phyloP scores from a whole-genome alignment of 2,888 invertebrate species.

The Ferrisia virgata region DNA sequence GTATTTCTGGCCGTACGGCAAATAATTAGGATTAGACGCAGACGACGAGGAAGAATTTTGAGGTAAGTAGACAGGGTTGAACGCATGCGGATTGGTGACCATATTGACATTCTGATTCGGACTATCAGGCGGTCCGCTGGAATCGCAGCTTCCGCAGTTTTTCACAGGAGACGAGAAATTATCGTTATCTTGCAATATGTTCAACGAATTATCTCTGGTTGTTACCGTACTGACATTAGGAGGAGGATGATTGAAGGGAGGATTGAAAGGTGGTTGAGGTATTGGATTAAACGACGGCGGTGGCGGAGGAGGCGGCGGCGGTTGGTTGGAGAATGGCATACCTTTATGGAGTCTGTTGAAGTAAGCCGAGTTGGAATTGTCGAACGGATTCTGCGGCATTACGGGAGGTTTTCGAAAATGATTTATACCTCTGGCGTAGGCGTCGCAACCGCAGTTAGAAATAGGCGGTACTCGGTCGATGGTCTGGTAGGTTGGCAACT shows the following conservation, averaged over 20 bases:
- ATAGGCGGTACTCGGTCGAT: neutral
- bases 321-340: neutral
- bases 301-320: neutral
- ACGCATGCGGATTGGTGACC: neutral
- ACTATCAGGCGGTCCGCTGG: neutral
- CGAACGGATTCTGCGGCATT: conserved; percentile 18
- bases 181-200: neutral
- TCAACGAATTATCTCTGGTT: neutral
- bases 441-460: neutral
- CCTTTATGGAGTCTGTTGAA: conserved; percentile 5
- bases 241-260: neutral
- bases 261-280: neutral
- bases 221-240: neutral
- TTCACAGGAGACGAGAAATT: neutral
- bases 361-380: neutral
- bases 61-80: neutral
- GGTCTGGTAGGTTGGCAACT: neutral
- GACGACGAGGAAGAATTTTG: neutral
- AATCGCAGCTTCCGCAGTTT: neutral
- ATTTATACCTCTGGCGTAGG: neutral
- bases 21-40: neutral
- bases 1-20: too few species aligned
- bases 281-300: neutral
- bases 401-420: neutral
- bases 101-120: neutral